Evolutionary conservation across 1,140 invertebrate genomes (phyloP).

Genomic region (Brachionus angularis): DNA sequence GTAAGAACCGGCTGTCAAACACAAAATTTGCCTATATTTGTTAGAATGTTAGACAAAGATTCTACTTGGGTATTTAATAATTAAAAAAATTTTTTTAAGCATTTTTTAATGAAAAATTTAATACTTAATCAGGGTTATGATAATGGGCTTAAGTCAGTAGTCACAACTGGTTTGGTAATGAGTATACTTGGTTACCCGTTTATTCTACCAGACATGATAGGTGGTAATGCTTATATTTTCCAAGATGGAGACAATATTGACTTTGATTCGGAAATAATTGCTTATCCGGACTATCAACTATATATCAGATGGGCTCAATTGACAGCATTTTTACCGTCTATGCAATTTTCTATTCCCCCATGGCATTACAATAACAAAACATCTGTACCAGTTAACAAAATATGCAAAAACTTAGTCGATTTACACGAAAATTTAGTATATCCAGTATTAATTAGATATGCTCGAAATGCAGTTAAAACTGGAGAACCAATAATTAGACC

Average conservation of each 20-base stretch:
- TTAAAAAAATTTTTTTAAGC: not conserved
- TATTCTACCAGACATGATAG: constrained; percentile 81
- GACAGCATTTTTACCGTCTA: constrained; percentile 75
- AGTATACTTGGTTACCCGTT: constrained; percentile 78
- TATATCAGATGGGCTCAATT: constrained; percentile 82
- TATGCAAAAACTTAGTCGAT: constrained; percentile 10
- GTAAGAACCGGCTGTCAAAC: constrained; percentile 72
- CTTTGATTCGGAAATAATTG: constrained; percentile 30
- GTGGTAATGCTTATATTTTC: constrained; percentile 42
- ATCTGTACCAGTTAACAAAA: constrained; percentile 10
- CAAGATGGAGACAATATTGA: constrained; percentile 5
- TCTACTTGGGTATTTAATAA: constrained; percentile 64
- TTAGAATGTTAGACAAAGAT: constrained; percentile 82
- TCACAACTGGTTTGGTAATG: constrained; percentile 75
- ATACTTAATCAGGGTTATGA: constrained; percentile 59
- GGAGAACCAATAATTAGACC: constrained; percentile 51
- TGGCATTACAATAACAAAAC: constrained; percentile 70
- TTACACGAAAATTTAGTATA: constrained; percentile 29
- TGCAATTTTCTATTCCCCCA: constrained; percentile 81
- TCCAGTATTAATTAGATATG: constrained; percentile 24
- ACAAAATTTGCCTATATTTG: constrained; percentile 73
- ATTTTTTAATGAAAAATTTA: not conserved
- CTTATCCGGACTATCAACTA: constrained; percentile 62
- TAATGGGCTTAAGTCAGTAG: constrained; percentile 76
- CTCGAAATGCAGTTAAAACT: not conserved